These are phyloP conservation scores for Netelia fuscicornis DNA, from an alignment of 2,888 invertebrate genomes.

Conservation along the genomic window DNA sequence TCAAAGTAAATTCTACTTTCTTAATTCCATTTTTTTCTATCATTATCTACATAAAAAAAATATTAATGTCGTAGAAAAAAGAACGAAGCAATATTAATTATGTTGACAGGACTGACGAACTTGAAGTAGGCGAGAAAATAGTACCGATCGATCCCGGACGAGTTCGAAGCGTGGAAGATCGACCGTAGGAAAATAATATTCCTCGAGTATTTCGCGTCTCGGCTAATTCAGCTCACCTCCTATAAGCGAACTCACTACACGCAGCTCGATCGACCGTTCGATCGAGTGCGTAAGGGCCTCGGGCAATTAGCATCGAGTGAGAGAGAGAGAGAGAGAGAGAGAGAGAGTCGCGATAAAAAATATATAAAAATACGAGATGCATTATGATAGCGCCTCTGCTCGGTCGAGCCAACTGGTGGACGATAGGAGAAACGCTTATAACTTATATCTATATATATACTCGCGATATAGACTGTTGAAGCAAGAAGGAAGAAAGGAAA, in stretches of 20 bases:
- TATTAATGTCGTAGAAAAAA: not conserved
- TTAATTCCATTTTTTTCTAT: not conserved
- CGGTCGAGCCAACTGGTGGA: constrained; percentile 22
- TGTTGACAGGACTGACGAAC: too few species aligned
- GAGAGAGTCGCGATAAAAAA: not conserved
- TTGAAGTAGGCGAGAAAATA: too few species aligned
- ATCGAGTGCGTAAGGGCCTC: constrained; percentile 25
- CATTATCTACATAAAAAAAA: not conserved
- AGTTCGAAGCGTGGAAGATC: not conserved
- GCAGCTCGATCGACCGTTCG: constrained; percentile 7
- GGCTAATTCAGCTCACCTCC: constrained; percentile 22
- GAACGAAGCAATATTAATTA: too few species aligned
- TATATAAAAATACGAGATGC: constrained; percentile 44
- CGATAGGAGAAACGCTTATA: constrained; percentile 21
- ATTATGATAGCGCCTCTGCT: constrained; percentile 55
- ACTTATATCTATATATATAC: constrained; percentile 6
- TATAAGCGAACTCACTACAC: not conserved
- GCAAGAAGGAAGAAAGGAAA: constrained; percentile 36
- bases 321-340: not conserved
- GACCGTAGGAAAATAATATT: not conserved
- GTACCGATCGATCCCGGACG: too few species aligned
- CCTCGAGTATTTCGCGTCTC: not conserved
- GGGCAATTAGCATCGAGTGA: constrained; percentile 45
- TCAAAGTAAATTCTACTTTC: not conserved
- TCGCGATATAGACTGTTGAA: not conserved